Percentiles rank a stretch among this genome's conserved stretches.
Conservation (phyloP, 23 tunicate genomes). For the Phallusia fumigata region DNA sequence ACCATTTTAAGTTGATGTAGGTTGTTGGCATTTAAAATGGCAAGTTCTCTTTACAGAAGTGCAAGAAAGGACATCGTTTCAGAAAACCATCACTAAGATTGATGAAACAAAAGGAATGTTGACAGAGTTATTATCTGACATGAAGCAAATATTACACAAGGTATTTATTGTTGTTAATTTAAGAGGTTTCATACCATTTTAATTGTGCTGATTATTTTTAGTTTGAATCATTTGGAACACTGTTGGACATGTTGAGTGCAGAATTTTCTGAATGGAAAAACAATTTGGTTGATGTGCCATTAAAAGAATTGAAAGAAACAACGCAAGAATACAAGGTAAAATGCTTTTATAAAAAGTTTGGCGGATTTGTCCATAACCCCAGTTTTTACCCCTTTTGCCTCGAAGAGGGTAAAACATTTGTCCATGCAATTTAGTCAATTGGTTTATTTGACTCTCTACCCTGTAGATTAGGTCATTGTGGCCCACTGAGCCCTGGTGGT, state of each 20-base stretch:
- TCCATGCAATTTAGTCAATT: no score
- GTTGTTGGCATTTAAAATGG: no score
- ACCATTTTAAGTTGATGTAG: neutral
- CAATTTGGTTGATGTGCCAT: neutral
- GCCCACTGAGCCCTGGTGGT: no score
- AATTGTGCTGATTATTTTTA: neutral
- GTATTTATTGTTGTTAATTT: neutral
- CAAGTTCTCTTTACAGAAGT: no score
- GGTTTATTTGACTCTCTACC: no score
- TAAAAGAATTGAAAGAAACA: neutral
- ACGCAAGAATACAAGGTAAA: neutral
- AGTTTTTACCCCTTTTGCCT: no score
- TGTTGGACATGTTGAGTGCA: neutral
- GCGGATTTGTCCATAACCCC: no score
- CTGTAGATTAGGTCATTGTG: no score
- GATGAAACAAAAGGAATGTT: neutral
- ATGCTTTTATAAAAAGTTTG: no score
- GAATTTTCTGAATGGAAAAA: neutral
- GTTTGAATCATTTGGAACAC: neutral
- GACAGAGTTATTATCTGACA: neutral
- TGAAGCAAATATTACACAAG: neutral
- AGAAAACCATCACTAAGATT: neutral
- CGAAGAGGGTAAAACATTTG: no score
- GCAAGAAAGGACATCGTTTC: neutral
- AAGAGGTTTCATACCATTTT: neutral